Conservation (phyloP, 1,140 invertebrate species). For the Heliconius melpomene region DNA sequence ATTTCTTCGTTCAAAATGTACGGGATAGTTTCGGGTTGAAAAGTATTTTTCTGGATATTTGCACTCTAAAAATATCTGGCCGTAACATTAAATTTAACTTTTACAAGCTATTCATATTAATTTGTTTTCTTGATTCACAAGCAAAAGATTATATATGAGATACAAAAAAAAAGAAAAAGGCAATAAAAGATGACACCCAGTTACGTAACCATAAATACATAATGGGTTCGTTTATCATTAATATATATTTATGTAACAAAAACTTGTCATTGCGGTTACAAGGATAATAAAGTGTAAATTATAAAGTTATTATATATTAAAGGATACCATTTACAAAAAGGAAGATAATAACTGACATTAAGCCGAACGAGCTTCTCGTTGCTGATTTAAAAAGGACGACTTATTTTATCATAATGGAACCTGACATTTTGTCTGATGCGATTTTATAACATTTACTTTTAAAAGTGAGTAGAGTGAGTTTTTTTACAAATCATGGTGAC, state of each 20-base stretch:
- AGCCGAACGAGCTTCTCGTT: constrained; percentile 35
- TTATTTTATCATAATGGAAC: constrained; percentile 40
- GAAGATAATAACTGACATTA: constrained; percentile 41
- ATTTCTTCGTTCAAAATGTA: constrained; percentile 35
- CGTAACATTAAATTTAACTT: constrained; percentile 19
- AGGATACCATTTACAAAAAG: constrained; percentile 39
- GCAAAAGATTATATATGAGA: not conserved
- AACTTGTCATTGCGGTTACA: constrained; percentile 40
- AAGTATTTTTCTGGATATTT: constrained; percentile 30
- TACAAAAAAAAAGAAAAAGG: not conserved
- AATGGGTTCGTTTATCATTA: constrained; percentile 21
- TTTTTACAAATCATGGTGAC: constrained; percentile 8
- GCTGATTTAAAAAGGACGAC: constrained; percentile 35
- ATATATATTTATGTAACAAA: constrained; percentile 37
- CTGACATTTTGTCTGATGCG: constrained; percentile 38
- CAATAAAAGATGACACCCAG: not conserved
- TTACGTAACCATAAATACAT: constrained; percentile 8
- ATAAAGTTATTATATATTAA: constrained; percentile 40
- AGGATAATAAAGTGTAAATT: constrained; percentile 43
- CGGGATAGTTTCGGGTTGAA: constrained; percentile 19
- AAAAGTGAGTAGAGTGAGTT: not conserved
- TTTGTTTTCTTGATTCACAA: not conserved
- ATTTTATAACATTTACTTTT: constrained; percentile 31
- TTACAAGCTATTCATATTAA: constrained; percentile 19
- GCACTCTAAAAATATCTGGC: constrained; percentile 20